Conservation (phyloP, 2,888 invertebrate species). For the Thyatira batis region DNA sequence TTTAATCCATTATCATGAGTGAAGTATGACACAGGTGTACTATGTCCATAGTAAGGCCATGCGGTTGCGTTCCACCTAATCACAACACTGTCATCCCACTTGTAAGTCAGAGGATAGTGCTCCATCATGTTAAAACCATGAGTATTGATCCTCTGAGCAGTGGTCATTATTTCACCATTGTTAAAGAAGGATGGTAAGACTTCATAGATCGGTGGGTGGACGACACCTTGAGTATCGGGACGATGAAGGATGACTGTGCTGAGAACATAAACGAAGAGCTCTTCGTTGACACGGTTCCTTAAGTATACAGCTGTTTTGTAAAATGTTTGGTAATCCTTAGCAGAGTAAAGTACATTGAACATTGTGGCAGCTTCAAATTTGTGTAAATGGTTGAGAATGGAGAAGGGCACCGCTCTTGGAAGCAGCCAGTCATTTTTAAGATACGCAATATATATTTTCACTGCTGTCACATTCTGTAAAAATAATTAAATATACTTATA, state of each 20-base stretch:
- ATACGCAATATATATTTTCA: constrained; percentile 79
- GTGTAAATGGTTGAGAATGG: constrained; percentile 79
- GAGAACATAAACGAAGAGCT: constrained; percentile 85
- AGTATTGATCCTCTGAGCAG: constrained; percentile 83
- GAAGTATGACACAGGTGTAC: constrained; percentile 85
- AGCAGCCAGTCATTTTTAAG: constrained; percentile 78
- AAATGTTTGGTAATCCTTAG: constrained; percentile 88
- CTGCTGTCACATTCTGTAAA: constrained; percentile 77
- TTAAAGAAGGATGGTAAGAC: constrained; percentile 88
- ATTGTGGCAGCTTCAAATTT: constrained; percentile 84
- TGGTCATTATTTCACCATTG: constrained; percentile 85
- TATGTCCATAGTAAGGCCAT: constrained; percentile 79
- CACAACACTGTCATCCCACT: constrained; percentile 75
- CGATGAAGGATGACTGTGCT: constrained; percentile 84
- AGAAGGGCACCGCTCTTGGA: constrained; percentile 83
- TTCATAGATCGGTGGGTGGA: constrained; percentile 88
- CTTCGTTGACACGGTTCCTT: constrained; percentile 86
- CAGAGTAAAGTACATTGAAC: constrained; percentile 86
- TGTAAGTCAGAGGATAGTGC: constrained; percentile 52
- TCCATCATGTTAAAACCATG: constrained; percentile 56
- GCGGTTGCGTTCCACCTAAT: constrained; percentile 85
- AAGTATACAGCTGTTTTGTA: constrained; percentile 86
- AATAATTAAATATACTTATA: no score
- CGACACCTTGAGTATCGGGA: constrained; percentile 83
- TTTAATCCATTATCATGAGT: constrained; percentile 88